Evolutionary conservation across 1,140 invertebrate genomes (phyloP), one percentile per base, ranked within the genome.

Genomic region (Drosophila mauritiana): DNA sequence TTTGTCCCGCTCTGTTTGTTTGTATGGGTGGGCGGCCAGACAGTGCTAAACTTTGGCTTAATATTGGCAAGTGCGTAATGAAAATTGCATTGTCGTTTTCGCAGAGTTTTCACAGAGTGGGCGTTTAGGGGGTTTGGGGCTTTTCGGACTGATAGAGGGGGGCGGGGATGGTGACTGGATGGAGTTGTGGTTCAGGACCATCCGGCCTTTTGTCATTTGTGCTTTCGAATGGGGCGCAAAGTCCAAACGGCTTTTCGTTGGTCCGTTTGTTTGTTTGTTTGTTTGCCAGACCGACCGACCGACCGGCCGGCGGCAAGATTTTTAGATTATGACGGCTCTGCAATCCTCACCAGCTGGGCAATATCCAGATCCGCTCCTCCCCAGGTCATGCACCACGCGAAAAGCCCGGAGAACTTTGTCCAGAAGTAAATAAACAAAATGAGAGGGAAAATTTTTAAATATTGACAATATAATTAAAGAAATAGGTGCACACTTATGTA

Each of bases 241-340:
- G 61, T 52, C 62, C 54, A 70, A 62, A 62, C 68, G 46, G 69
- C 59, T 69, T 34, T 69, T 43, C 48, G 80, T 59, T 63, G 45
- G 27, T 42, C 20, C 25, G 27, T 67, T 55, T 56, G 15, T 40
- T 31, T 45, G 20, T 42, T 51, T 11, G 63, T 74, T 57, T 57
- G 46, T 59, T 54, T 58, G 69, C 43, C 53, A 46, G 59, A 27
- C 42, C 43, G 65, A 17, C 17, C 39, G 39, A 15, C 15, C 39
- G 39, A 15, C n/a, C n/a, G 40, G 53, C 80, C 72, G 73, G 73
- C 77, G 81, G 74, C 74, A 81, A 81, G 73, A 80, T 80, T 74
- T 78, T 81, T 70, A 74, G 82, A 86, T 85, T 86, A 86, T 86
- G 73, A 86, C 81, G 80, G 80, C 73, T 79, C 62, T 57, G 46